Evolutionary conservation across 2,888 invertebrate genomes (phyloP).

Genomic region (Orthosia gothica): DNA sequence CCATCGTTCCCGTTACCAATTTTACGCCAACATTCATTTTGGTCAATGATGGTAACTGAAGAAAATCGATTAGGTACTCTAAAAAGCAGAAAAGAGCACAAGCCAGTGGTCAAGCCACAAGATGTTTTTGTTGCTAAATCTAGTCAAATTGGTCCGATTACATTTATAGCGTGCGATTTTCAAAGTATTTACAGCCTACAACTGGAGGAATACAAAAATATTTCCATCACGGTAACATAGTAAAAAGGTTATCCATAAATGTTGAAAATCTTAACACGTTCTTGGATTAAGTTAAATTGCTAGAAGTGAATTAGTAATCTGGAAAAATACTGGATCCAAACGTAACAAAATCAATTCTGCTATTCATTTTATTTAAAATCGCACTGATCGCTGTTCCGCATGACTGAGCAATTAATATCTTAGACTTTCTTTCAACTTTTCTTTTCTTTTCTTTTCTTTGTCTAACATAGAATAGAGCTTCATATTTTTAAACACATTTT

Average conservation of each 20-base stretch:
- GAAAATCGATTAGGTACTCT: conserved; percentile 57
- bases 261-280: background rate
- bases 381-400: background rate
- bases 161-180: conserved; percentile 13
- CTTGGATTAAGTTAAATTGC: background rate
- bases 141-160: conserved; percentile 28
- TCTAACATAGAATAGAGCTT: conserved; percentile 16
- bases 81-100: conserved; percentile 39
- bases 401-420: conserved; percentile 30
- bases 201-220: background rate
- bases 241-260: background rate
- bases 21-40: conserved; percentile 48
- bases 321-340: conserved; percentile 1
- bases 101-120: conserved; percentile 13
- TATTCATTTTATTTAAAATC: background rate
- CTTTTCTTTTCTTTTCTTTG: no score
- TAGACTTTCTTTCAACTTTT: conserved; percentile 25
- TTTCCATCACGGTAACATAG: background rate
- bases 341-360: background rate
- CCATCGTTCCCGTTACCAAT: conserved; percentile 49
- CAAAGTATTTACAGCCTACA: background rate
- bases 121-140: conserved; percentile 21
- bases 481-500: conserved; percentile 30
- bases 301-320: conserved; percentile 20
- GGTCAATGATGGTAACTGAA: conserved; percentile 30